These are phyloP conservation scores for Burhinus bistriatus DNA, from an alignment of 2,113 vertebrate genomes.

Conservation along the genomic window DNA sequence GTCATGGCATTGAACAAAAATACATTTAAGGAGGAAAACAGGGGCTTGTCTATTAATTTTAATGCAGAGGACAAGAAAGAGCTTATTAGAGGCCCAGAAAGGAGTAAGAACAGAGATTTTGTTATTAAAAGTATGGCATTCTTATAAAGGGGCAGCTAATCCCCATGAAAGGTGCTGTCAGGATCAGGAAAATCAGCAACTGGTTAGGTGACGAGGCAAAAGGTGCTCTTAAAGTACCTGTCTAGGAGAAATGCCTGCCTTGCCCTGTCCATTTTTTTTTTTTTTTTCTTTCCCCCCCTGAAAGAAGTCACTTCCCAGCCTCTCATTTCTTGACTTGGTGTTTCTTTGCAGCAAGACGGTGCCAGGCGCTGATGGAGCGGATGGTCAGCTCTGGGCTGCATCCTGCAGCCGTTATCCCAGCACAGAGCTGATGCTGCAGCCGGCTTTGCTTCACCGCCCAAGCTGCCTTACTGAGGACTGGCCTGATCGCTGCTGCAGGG, in stretches of 20 bases:
- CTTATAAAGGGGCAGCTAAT: not conserved
- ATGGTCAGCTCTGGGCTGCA: not conserved
- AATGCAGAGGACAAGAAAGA: not conserved
- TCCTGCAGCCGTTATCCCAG: not conserved
- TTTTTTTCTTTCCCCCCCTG: too few species aligned
- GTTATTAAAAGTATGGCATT: not conserved
- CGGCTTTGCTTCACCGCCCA: not conserved
- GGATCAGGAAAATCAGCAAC: not conserved
- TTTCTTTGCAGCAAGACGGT: not conserved
- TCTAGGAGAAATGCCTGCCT: too few species aligned
- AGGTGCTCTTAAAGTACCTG: not conserved
- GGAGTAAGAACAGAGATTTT: not conserved
- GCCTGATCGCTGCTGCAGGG: not conserved
- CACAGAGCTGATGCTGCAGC: too few species aligned
- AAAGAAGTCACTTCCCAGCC: not conserved
- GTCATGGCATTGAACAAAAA: not conserved
- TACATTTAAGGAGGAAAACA: not conserved
- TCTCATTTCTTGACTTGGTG: not conserved
- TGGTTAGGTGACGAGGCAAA: not conserved
- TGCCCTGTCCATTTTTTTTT: not conserved
- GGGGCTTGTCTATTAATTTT: not conserved
- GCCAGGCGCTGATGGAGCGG: not conserved
- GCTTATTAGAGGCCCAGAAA: not conserved
- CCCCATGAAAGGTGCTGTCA: not conserved
- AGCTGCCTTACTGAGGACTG: not conserved